Evolutionary conservation across 2,888 invertebrate genomes (phyloP), one percentile per base, ranked within the genome.

Genomic region (Heteromyza rotundicornis): DNA sequence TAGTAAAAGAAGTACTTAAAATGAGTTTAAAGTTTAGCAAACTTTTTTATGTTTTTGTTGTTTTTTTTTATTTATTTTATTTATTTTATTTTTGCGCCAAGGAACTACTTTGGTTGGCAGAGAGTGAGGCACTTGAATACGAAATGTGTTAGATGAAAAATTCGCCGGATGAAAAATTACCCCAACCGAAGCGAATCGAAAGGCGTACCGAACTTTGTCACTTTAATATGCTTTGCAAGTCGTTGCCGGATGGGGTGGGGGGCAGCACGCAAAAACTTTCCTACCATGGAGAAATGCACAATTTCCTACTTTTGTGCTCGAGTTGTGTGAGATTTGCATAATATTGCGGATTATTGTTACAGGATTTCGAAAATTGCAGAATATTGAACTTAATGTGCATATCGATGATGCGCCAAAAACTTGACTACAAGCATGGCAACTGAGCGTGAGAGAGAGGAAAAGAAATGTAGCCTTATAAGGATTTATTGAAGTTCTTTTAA

Each of bases 361-460:
- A 8, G n/a, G 40, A 40, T 40, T 40, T 40, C n/a, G 40, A 8
- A 40, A 40, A 40, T 40, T n/a, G 40, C 27, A 40, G 14, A 40
- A 40, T 40, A 40, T 40, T 40, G 40, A 40, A 40, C 40, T 40
- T 40, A 32, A 32, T 40, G n/a, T 40, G 40, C 40, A 14, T 40
- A n/a, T n/a, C n/a, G 8, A 14, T 7, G 12, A 40, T 10, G 27
- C 27, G 40, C 40, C 2, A 12, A n/a, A 40, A 8, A 40, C 8
- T n/a, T 32, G n/a, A 27, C 10, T 27, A 27, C 27, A 27, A 27
- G 10, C 27, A 27, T 7, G 3, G n/a, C 14, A 40, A n/a, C 40
- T 3, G 3, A 40, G n/a, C 40, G 40, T 14, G 14, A 27, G 27
- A 27, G 10, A n/a, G 3, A 40, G 40, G 10, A 40, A n/a, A 40